Evolutionary conservation across 2,113 vertebrate species (phyloP).

Genomic region (Trochalopteron elliotii): DNA sequence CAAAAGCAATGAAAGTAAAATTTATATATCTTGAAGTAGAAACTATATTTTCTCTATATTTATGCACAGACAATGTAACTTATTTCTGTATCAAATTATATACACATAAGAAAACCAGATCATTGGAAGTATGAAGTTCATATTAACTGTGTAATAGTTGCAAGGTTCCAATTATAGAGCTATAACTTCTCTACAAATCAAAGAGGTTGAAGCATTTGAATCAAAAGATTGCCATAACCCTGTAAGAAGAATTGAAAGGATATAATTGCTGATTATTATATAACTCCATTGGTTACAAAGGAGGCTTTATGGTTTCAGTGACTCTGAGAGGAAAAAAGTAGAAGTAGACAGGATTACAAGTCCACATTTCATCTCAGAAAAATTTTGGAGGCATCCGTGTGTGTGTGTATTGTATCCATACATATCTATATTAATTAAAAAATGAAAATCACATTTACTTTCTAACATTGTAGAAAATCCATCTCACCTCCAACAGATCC

Average conservation of each 20-base stretch:
- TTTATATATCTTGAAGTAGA: not conserved
- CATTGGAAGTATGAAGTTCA: not conserved
- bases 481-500: not conserved
- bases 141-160: not conserved
- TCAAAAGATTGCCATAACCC: not conserved
- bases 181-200: not conserved
- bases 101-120: not conserved
- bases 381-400: not conserved
- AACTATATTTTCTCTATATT: not conserved
- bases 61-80: not conserved
- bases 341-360: not conserved
- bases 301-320: not conserved
- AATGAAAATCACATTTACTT: not conserved
- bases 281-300: not conserved
- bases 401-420: not conserved
- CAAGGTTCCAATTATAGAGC: not conserved
- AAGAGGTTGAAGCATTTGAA: not conserved
- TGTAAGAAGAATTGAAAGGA: not conserved
- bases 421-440: not conserved
- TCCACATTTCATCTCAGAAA: not conserved
- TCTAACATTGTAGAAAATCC: not conserved
- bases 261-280: not conserved
- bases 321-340: not conserved
- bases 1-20: not conserved
- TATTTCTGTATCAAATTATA: not conserved